These are phyloP conservation scores for Carcharodon carcharias DNA, from an alignment of 2,797 vertebrate genomes.

Conservation along the genomic window DNA sequence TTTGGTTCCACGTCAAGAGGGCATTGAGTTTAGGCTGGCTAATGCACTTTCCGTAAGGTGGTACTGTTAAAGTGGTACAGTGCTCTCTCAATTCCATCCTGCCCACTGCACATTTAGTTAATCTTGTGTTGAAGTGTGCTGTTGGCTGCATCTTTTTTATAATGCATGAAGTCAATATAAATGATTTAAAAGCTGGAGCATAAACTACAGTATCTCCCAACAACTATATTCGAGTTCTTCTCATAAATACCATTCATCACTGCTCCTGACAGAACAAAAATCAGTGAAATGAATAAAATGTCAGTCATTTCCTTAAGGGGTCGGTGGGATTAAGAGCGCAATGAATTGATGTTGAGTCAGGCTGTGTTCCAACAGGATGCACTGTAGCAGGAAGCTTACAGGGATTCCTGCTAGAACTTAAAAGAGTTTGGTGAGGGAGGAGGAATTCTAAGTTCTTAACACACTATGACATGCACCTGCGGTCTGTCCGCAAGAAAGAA, in stretches of 20 bases:
- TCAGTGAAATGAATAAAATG: background rate
- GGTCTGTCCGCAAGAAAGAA: no score
- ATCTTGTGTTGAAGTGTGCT: background rate
- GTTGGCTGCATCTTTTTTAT: background rate
- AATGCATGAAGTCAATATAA: slow-evolving; percentile 7
- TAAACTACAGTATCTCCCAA: background rate
- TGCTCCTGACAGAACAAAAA: background rate
- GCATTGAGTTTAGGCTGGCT: background rate
- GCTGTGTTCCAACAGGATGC: background rate
- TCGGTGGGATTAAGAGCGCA: background rate
- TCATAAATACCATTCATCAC: background rate
- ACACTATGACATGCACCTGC: background rate
- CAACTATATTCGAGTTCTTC: background rate
- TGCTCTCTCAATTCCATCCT: background rate
- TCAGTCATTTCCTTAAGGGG: background rate
- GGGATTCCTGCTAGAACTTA: background rate
- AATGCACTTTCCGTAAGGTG: background rate
- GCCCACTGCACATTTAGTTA: background rate
- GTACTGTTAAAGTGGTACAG: slow-evolving; percentile 12
- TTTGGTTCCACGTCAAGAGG: background rate
- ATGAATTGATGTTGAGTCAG: background rate
- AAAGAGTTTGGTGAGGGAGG: background rate
- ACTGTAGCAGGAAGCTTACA: background rate
- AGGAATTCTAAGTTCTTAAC: background rate
- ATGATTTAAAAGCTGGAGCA: background rate